phyloP scores from a whole-genome alignment of 2,888 invertebrate genomes.

The Cantharis lateralis region DNA sequence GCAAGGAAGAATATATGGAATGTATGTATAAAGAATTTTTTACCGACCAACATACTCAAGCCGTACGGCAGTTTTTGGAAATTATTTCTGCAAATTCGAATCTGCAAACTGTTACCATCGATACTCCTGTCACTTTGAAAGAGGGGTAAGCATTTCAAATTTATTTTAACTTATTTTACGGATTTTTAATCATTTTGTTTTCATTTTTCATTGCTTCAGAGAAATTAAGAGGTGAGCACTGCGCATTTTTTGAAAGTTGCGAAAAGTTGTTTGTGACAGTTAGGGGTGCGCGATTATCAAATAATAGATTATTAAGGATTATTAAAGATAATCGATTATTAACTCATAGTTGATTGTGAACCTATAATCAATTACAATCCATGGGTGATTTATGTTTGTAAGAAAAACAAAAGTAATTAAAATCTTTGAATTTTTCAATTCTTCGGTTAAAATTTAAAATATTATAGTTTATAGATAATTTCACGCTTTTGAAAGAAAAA shows the following conservation, averaged over 20 bases:
- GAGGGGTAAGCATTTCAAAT: constrained; percentile 75
- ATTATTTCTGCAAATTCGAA: constrained; percentile 83
- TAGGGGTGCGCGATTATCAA: too few species aligned
- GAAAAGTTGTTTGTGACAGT: neutral
- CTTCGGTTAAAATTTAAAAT: too few species aligned
- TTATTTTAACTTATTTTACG: too few species aligned
- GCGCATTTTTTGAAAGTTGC: neutral
- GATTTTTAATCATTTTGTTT: constrained; percentile 9
- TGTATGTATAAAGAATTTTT: constrained; percentile 82
- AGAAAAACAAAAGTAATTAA: too few species aligned
- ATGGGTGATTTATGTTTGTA: too few species aligned
- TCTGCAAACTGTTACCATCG: constrained; percentile 60
- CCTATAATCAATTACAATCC: too few species aligned
- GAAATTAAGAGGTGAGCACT: constrained; percentile 46
- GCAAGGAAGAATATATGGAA: constrained; percentile 93
- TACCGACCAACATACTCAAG: constrained; percentile 77
- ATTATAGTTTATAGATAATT: too few species aligned
- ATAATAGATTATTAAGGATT: too few species aligned
- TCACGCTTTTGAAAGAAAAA: too few species aligned
- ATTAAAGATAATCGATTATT: too few species aligned
- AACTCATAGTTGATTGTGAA: too few species aligned
- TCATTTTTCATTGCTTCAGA: constrained; percentile 37
- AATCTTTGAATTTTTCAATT: too few species aligned
- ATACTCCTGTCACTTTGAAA: constrained; percentile 78
- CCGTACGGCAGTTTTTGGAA: constrained; percentile 84